Base-by-base conservation (phyloP, 2,797 vertebrate species). In the Lates japonicus region DNA sequence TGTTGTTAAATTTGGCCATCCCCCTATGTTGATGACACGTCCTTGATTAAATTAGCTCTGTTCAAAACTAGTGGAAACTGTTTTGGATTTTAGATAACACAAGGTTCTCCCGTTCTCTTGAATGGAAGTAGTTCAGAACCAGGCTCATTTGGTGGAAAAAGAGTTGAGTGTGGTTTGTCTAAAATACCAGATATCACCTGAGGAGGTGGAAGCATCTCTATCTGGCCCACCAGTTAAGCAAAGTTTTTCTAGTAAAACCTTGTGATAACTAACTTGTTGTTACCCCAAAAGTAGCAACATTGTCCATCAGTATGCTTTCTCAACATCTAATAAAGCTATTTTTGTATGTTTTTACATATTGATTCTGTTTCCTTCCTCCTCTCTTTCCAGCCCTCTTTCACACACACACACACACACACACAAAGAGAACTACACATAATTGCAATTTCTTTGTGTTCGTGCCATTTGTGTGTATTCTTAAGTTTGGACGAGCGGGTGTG, bases 341-440 rank as follows among this genome's bases (percentile, higher is more conserved):
- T 60, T 52, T 54, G 57, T 66, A 61, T 44, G 48, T 37, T 72
- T 55, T 65, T 61, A 78, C 57, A 67, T 60, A 35, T 63, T 51
- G 37, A 11, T 48, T 9, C 6, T 22, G 37, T 46, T 57, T 49
- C 2, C 19, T n/a, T 33, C 10, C 48, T 3, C n/a, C 39, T 39
- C 10, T 57, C 17, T 41, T n/a, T 35, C 17, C 16, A 29, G 25
- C 14, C 31, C 25, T 29, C 25, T n/a, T n/a, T 29, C 25, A 29
- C 25, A n/a, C n/a, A n/a, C n/a, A n/a, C n/a, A n/a, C n/a, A n/a
- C n/a, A 88, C 69, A 74, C 61, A 85, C 93, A 93, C 93, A 92
- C 86, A 87, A 66, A 82, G 73, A 76, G 71, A 87, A 70, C 83
- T 91, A 89, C 87, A 88, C 88, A 82, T 81, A 72, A 83, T 89